Conservation (phyloP, 2,888 invertebrate genomes). For the Uloborus plumipes region DNA sequence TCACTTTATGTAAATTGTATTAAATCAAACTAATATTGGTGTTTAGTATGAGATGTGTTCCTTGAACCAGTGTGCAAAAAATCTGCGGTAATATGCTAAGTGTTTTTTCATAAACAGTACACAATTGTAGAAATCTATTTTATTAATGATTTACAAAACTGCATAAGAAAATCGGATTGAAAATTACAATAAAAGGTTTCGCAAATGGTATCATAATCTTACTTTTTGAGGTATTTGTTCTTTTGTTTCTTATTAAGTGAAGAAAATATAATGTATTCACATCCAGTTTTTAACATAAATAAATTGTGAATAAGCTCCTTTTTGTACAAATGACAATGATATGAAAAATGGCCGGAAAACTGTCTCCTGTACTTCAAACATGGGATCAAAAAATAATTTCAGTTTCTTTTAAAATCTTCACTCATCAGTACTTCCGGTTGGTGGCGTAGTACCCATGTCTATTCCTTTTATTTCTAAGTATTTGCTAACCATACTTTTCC, state of each 20-base stretch:
- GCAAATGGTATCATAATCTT: not conserved
- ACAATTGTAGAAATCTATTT: conserved; percentile 44
- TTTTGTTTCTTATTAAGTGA: conserved; percentile 14
- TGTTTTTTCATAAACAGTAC: not conserved
- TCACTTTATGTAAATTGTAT: too few species aligned
- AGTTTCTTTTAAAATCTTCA: conserved; percentile 19
- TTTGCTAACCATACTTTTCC: conserved; percentile 59
- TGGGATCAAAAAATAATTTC: conserved; percentile 15
- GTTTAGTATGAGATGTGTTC: too few species aligned
- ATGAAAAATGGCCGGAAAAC: conserved; percentile 10
- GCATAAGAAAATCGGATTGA: conserved; percentile 47
- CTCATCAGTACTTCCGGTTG: conserved; percentile 54
- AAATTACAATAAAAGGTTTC: conserved; percentile 21
- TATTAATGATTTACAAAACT: conserved; percentile 53
- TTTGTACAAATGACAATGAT: conserved; percentile 29
- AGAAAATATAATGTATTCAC: conserved; percentile 25
- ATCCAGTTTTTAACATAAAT: conserved; percentile 32
- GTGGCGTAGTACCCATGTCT: conserved; percentile 46
- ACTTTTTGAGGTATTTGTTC: conserved; percentile 43
- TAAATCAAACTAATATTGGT: too few species aligned
- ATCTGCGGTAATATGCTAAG: too few species aligned
- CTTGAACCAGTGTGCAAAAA: too few species aligned
- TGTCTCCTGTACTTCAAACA: too few species aligned
- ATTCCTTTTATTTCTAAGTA: conserved; percentile 59
- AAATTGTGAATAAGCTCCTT: conserved; percentile 52